Conservation (phyloP, 2,888 invertebrate genomes). For the Endotricha flammealis region DNA sequence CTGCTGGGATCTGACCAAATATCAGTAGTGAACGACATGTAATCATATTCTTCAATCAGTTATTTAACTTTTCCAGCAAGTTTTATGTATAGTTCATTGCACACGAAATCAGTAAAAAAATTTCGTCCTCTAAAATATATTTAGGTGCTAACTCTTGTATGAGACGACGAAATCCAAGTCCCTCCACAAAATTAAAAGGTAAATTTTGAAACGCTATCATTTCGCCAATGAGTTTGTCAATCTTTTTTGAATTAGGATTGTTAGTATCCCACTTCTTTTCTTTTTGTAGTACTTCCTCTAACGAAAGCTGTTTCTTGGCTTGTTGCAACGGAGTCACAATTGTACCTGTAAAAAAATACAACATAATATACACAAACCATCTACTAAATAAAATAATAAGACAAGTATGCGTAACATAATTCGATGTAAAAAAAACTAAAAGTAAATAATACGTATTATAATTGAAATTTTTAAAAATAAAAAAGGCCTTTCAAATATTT, state of each 20-base stretch:
- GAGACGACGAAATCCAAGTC: constrained; percentile 25
- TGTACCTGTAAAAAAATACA: constrained; percentile 1
- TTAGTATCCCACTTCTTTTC: constrained; percentile 17
- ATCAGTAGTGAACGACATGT: constrained; percentile 26
- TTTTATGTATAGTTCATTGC: constrained; percentile 22
- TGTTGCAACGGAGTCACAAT: constrained; percentile 11
- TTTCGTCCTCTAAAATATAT: constrained; percentile 24
- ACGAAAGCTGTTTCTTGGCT: constrained; percentile 12
- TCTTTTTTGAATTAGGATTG: constrained; percentile 17
- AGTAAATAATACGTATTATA: too few species aligned
- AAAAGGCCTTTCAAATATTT: too few species aligned
- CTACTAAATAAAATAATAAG: background rate
- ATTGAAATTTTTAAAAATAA: too few species aligned
- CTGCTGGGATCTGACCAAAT: constrained; percentile 25
- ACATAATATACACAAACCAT: background rate
- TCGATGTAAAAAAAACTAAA: too few species aligned
- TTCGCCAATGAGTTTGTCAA: constrained; percentile 24
- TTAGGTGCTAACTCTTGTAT: constrained; percentile 23
- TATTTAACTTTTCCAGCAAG: constrained; percentile 22
- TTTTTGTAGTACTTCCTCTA: constrained; percentile 11
- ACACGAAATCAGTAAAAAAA: constrained; percentile 24
- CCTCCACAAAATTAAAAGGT: constrained; percentile 27
- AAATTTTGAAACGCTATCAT: constrained; percentile 29
- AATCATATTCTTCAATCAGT: constrained; percentile 21
- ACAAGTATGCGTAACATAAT: too few species aligned